phyloP scores from a whole-genome alignment of 2,888 invertebrate genomes.

The Myathropa florea region DNA sequence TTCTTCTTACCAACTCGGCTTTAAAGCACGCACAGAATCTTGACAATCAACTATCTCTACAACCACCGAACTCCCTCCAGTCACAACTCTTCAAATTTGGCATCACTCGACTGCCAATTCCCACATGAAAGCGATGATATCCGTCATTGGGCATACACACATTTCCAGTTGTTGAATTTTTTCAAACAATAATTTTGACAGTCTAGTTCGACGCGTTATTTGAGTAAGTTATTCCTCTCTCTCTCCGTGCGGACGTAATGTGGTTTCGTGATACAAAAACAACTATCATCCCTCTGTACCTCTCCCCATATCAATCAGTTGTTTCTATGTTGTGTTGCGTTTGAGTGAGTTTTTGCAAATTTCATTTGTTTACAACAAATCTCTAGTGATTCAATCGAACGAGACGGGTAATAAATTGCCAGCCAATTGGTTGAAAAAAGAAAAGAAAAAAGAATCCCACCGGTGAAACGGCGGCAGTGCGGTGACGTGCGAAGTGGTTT shows the following conservation, averaged over 20 bases:
- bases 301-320: neutral
- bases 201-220: conserved; percentile 61
- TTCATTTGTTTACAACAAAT: conserved; percentile 51
- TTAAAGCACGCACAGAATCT: no score
- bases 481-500: conserved; percentile 12
- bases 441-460: conserved; percentile 4
- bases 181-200: conserved; percentile 63
- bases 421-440: neutral
- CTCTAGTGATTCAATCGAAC: neutral
- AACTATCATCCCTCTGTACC: conserved; percentile 12
- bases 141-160: neutral
- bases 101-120: neutral
- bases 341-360: conserved; percentile 18
- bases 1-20: no score
- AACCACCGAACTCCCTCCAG: neutral
- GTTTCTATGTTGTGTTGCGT: conserved; percentile 26
- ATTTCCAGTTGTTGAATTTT: conserved; percentile 32
- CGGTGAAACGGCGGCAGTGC: conserved; percentile 11
- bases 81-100: neutral
- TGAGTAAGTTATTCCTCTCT: neutral
- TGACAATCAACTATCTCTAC: no score
- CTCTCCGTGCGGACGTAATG: neutral
- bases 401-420: neutral
- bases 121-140: neutral
- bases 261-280: conserved; percentile 11